Evolutionary conservation across 2,113 vertebrate genomes (phyloP), one percentile per base, ranked within the genome.

Genomic region (Cichladusa arquata): DNA sequence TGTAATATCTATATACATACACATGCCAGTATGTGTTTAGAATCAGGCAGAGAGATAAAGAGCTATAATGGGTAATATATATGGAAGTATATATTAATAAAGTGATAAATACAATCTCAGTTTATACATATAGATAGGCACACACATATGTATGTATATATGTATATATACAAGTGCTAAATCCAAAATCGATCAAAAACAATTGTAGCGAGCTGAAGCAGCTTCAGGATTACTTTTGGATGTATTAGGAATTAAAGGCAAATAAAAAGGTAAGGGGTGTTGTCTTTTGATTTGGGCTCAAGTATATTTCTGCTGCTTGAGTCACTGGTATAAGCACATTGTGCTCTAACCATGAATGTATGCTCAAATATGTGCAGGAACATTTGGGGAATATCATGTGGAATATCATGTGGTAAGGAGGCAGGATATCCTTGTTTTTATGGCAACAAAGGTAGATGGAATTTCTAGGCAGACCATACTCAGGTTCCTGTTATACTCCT

Each of bases 221-320:
- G 3, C 24, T 79, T n/a, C 36, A 61, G 11, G 26, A 26, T 16
- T 44, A 16, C 6, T 74, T 83, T 69, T 54, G 9, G 44, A 60
- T 33, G 2, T 26, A 23, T 33, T 6, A 58, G 33, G 11, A 45
- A 42, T 47, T 31, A 79, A 70, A 79, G 14, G 5, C 3, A 70
- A 62, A 53, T 34, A 44, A 50, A 34, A 14, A 12, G 2, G 1
- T 44, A 57, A 44, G 3, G 2, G 4, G 2, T 26, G 5, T 48
- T 74, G 14, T 29, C 18, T 70, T 61, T 57, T 40, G 18, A 34
- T 71, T 86, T 34, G 7, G 8, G 4, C 20, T 53, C 17, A 44
- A 48, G 36, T 29, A 5, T 56, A 23, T 36, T 86, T 45, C 33
- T 70, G 23, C 26, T 60, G 9, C 28, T 45, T 24, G 25, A 54